These are phyloP conservation scores for Corvus cornix DNA, from an alignment of 2,113 vertebrate species.

Conservation along the genomic window DNA sequence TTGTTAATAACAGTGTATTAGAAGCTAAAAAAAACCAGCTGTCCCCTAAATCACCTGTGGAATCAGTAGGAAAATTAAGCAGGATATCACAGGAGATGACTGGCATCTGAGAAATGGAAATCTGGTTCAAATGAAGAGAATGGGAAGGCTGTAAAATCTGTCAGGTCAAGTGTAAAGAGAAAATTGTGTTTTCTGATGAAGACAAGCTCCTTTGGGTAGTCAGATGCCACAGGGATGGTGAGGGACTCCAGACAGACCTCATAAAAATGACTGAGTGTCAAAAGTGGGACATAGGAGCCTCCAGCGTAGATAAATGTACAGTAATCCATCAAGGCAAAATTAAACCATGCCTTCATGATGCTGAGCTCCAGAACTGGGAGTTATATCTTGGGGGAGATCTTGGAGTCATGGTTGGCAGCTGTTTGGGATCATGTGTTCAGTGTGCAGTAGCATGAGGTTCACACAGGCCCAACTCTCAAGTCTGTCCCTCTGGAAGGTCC, in stretches of 20 bases:
- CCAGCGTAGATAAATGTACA: not conserved
- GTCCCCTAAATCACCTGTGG: not conserved
- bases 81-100: not conserved
- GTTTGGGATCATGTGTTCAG: rapidly evolving
- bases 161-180: not conserved
- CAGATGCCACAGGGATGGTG: not conserved
- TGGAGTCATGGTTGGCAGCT: not conserved
- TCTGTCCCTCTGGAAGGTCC: not conserved
- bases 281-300: not conserved
- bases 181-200: not conserved
- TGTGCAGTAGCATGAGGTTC: not conserved
- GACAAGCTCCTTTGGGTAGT: not conserved
- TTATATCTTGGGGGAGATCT: not conserved
- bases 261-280: conserved; percentile 10
- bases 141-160: not conserved
- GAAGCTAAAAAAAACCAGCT: not conserved
- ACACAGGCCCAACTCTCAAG: not conserved
- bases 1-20: not conserved
- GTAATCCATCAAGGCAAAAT: not conserved
- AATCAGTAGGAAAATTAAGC: not conserved
- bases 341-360: not conserved
- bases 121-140: not conserved
- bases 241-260: conserved; percentile 10
- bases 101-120: not conserved
- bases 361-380: not conserved